Evolutionary conservation across 2,797 vertebrate genomes (phyloP).

Genomic region (Sternarchorhynchus goeldii): DNA sequence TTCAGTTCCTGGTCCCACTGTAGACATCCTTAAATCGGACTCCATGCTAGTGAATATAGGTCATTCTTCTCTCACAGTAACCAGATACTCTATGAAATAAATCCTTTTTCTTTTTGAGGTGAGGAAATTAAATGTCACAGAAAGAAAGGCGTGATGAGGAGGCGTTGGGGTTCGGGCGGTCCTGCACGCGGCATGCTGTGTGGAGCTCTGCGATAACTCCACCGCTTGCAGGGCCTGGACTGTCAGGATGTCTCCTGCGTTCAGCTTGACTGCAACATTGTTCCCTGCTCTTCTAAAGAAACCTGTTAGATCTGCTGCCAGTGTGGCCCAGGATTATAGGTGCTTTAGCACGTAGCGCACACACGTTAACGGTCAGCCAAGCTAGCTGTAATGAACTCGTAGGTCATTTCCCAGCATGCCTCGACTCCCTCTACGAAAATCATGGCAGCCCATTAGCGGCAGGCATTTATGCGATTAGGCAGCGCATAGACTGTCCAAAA

Average conservation of each 20-base stretch:
- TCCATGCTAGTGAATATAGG: conserved; percentile 28
- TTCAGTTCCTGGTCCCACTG: neutral
- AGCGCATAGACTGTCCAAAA: conserved; percentile 53
- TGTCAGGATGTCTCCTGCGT: conserved; percentile 62
- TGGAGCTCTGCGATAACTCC: conserved; percentile 67
- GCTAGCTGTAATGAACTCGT: conserved; percentile 58
- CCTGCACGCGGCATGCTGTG: conserved; percentile 59
- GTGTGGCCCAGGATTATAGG: conserved; percentile 59
- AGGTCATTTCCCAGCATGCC: conserved; percentile 48
- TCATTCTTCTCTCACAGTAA: conserved; percentile 48
- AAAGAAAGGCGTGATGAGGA: conserved; percentile 66
- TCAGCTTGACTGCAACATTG: conserved; percentile 59
- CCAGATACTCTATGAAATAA: conserved; percentile 61
- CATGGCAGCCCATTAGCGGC: conserved; percentile 48
- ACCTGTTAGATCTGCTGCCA: conserved; percentile 68
- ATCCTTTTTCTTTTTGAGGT: conserved; percentile 59
- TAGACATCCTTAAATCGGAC: conserved; percentile 22
- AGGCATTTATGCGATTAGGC: conserved; percentile 51
- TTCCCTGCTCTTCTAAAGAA: conserved; percentile 64
- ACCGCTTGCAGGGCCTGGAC: conserved; percentile 57
- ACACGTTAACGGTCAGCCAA: conserved; percentile 62
- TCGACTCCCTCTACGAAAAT: conserved; percentile 38
- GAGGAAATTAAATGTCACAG: conserved; percentile 67
- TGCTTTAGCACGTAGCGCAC: conserved; percentile 49
- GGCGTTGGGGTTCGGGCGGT: conserved; percentile 58